Percentiles rank a stretch among this genome's conserved stretches.
phyloP scores from a whole-genome alignment of 2,888 invertebrate species.

The Sarcophaga caerulescens region DNA sequence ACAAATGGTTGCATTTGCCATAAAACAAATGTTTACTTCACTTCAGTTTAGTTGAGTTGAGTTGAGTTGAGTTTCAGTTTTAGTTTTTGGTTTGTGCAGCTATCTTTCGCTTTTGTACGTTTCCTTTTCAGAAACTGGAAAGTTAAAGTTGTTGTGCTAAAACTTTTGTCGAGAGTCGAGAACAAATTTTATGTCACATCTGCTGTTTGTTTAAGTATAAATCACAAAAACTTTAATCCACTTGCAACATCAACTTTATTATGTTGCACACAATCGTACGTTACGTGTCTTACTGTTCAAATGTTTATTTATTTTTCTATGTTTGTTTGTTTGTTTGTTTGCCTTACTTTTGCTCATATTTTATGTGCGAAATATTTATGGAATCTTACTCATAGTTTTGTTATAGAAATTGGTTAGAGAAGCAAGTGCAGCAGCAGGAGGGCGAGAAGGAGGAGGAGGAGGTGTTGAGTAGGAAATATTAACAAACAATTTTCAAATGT shows the following conservation, averaged over 20 bases:
- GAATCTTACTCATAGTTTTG: not conserved
- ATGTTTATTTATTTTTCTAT: not conserved
- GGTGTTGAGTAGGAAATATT: too few relatives aligned
- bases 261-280: slow-evolving; percentile 9
- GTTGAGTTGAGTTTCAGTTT: too few relatives aligned
- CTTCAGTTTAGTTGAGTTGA: not conserved
- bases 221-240: slow-evolving; percentile 68
- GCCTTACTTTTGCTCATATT: not conserved
- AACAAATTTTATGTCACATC: slow-evolving; percentile 64
- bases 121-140: slow-evolving; percentile 35
- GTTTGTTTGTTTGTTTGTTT: not conserved
- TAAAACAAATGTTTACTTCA: not conserved
- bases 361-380: not conserved
- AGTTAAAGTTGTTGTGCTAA: slow-evolving; percentile 53
- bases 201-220: slow-evolving; percentile 66
- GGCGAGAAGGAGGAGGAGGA: too few relatives aligned
- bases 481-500: too few relatives aligned
- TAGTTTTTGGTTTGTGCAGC: slow-evolving; percentile 31
- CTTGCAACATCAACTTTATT: slow-evolving; percentile 58
- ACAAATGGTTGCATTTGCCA: slow-evolving; percentile 44
- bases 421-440: not conserved
- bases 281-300: slow-evolving; percentile 5
- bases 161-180: slow-evolving; percentile 40
- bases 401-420: not conserved
- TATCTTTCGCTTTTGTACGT: slow-evolving; percentile 10